Base-by-base conservation (phyloP, 2,888 invertebrate genomes). In the Ernsta delagoae region DNA sequence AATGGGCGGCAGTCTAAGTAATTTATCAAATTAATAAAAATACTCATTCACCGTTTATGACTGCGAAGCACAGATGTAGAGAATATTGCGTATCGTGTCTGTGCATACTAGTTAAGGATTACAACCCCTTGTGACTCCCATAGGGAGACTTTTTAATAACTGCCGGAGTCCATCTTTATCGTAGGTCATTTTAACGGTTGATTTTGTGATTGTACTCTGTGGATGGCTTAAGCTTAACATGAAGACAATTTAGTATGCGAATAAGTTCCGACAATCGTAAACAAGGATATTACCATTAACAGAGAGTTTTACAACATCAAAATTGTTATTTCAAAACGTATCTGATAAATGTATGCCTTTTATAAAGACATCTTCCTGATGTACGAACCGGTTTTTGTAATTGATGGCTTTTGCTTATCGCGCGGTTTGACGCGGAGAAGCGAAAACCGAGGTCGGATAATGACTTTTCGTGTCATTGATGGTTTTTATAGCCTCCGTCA, bases 351-450 rank as follows among this genome's bases (percentile, higher is more conserved):
- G 31, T 12, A 50, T 6, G n/a, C 12, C 56, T 64, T 36, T 64
- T 7, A 3, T 12, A 64, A 64, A 65, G 50, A 50, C n/a, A 65
- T 65, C 50, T 50, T 65, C 24, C 31, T 59, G 59, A 34, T 66
- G 12, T 9, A 8, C 16, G 11, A 24, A 66, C 65, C 50, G 59
- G 65, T 66, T 65, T 43, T 66, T 36, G 53, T 66, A 66, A 66
- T 59, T 65, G 34, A 59, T 59, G 59, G 41, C 39, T 59, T 53
- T 65, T 31, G 50, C 59, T 59, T 65, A 65, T 65, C 59, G 48
- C 65, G 36, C 12, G n/a, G 65, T 56, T 65, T 59, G 65, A 59
- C 41, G 41, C 48, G 48, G 39, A 48, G 59, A 50, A 50, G 65
- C 65, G 34, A 59, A 65, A 65, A 57, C 50, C 48, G 31, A 31